Conservation (phyloP, 2,113 vertebrate genomes). For the Ginglymostoma cirratum region DNA sequence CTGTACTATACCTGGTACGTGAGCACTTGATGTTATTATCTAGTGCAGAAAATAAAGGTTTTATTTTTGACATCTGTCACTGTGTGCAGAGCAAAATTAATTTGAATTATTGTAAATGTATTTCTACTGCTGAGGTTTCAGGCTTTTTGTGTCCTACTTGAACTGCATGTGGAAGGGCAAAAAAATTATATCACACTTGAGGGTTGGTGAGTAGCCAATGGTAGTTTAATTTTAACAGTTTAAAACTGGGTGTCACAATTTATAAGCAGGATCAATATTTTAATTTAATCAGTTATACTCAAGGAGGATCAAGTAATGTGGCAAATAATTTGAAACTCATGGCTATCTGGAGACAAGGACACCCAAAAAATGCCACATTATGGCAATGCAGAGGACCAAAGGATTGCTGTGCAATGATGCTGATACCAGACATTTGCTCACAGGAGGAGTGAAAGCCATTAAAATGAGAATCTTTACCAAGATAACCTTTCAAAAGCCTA, state of each 20-base stretch:
- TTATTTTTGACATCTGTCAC: not conserved
- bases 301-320: not conserved
- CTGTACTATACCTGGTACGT: not conserved
- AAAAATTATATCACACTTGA: not conserved
- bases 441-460: not conserved
- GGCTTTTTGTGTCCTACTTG: not conserved
- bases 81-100: not conserved
- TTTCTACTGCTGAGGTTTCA: not conserved
- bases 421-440: not conserved
- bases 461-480: not conserved
- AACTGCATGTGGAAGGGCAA: not conserved
- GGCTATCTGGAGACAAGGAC: not conserved
- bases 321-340: not conserved
- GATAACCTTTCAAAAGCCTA: not conserved
- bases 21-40: not conserved
- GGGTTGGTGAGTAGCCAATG: not conserved
- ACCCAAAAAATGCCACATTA: not conserved
- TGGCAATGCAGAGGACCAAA: not conserved
- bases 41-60: not conserved
- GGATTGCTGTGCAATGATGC: not conserved
- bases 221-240: not conserved
- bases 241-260: not conserved
- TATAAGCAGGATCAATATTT: not conserved
- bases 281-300: not conserved
- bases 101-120: not conserved